Evolutionary conservation across 2,888 invertebrate genomes (phyloP).

Genomic region (Eupsilia transversa): DNA sequence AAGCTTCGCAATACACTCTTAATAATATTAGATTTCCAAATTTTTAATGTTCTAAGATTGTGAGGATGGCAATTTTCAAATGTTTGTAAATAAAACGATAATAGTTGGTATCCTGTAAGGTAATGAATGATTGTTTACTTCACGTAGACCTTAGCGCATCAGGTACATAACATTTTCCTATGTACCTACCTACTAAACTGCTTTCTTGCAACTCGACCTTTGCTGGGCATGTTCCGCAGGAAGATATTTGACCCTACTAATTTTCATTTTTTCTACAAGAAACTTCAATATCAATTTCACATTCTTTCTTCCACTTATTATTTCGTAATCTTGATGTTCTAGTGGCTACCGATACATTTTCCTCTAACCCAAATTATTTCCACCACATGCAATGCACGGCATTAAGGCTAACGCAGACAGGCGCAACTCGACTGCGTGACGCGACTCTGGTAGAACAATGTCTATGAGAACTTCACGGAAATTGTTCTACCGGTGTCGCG

Average conservation of each 20-base stretch:
- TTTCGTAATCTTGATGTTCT: no score
- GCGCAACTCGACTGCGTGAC: not conserved
- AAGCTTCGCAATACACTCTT: slow-evolving; percentile 3
- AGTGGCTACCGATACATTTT: not conserved
- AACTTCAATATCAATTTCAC: not conserved
- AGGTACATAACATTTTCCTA: not conserved
- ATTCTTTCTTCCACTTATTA: not conserved
- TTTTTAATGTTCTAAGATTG: slow-evolving; percentile 29
- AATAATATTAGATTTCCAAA: slow-evolving; percentile 31
- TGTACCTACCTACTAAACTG: not conserved
- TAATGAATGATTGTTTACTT: slow-evolving; percentile 51
- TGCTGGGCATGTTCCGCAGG: not conserved
- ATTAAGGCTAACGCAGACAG: not conserved
- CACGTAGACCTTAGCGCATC: not conserved
- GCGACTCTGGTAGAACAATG: not conserved
- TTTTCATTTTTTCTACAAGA: not conserved
- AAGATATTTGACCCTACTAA: not conserved
- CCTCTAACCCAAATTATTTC: not conserved
- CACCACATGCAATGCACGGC: not conserved
- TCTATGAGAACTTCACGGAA: not conserved
- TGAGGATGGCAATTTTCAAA: slow-evolving; percentile 36
- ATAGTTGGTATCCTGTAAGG: slow-evolving; percentile 35
- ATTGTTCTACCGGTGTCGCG: not conserved
- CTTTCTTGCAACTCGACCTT: slow-evolving; percentile 1
- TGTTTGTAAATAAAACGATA: slow-evolving; percentile 39